Evolutionary conservation across 1,140 invertebrate species (phyloP).

Genomic region (Eubasilissa regina): DNA sequence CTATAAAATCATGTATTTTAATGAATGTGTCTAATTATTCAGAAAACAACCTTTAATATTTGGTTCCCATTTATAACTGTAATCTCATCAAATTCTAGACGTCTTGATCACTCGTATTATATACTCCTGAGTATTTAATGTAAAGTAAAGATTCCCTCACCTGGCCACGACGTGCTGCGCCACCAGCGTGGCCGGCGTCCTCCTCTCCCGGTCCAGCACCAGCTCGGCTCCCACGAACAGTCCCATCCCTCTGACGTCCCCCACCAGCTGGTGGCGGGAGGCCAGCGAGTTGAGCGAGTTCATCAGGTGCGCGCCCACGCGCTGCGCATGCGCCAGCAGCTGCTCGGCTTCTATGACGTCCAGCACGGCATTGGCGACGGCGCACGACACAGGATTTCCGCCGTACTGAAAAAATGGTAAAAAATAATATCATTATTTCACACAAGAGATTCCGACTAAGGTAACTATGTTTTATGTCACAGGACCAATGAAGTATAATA

Average conservation of each 20-base stretch:
- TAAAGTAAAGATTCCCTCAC: conserved; percentile 64
- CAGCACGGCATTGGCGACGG: conserved; percentile 95
- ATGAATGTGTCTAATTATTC: too few relatives aligned
- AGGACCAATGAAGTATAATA: too few relatives aligned
- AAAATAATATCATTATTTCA: conserved; percentile 53
- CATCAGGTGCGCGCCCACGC: conserved; percentile 87
- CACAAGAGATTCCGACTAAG: too few relatives aligned
- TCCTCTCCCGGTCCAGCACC: conserved; percentile 83
- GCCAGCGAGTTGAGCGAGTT: conserved; percentile 80
- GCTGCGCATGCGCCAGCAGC: conserved; percentile 85
- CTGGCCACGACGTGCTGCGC: conserved; percentile 87
- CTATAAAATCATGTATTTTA: too few relatives aligned
- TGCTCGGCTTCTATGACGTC: conserved; percentile 93
- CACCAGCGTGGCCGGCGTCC: conserved; percentile 87
- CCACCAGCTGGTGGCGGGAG: conserved; percentile 85
- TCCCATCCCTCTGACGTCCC: conserved; percentile 91
- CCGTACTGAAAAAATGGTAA: conserved; percentile 88
- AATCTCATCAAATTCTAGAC: too few relatives aligned
- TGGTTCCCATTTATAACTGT: too few relatives aligned
- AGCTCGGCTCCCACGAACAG: conserved; percentile 96
- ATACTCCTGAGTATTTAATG: too few relatives aligned
- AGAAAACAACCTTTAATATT: too few relatives aligned
- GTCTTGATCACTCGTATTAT: too few relatives aligned
- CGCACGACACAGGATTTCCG: conserved; percentile 98
- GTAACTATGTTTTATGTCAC: too few relatives aligned